Conservation (phyloP, 1,140 invertebrate genomes). For the Galendromus occidentalis region DNA sequence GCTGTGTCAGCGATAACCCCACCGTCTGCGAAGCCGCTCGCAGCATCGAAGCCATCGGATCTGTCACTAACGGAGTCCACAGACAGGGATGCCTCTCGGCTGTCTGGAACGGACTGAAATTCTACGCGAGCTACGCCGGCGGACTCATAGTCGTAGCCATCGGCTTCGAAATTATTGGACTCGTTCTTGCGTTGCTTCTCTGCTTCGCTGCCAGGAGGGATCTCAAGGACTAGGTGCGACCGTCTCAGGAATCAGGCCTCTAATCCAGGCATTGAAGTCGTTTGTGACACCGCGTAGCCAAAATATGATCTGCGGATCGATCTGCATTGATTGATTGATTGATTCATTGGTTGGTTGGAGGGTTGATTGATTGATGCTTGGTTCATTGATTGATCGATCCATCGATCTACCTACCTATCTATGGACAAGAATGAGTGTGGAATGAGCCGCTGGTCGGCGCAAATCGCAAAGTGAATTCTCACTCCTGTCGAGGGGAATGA, state of each 20-base stretch:
- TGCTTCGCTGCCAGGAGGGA: constrained; percentile 6
- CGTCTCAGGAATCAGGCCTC: background rate
- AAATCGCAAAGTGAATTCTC: no score
- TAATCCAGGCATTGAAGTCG: no score
- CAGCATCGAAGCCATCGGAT: background rate
- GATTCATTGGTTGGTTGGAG: no score
- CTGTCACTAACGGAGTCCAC: background rate
- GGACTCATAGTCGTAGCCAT: background rate
- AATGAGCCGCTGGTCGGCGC: no score
- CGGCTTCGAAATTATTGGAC: background rate
- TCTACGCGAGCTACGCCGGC: background rate
- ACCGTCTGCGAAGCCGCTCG: background rate
- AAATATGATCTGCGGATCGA: no score
- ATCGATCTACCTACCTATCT: no score
- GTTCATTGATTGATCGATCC: no score
- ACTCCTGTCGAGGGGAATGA: no score
- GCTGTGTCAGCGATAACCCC: background rate
- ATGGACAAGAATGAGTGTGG: no score
- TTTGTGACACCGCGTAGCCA: no score
- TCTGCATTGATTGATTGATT: no score
- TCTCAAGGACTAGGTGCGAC: background rate
- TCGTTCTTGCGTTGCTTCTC: background rate
- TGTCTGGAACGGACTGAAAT: background rate
- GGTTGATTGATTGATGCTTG: no score
- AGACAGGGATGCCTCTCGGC: background rate